A percentile compares a stretch with the other conserved stretches of the same genome.
Evolutionary conservation across 2,113 vertebrate genomes (phyloP).

Genomic region (Rattus rattus): DNA sequence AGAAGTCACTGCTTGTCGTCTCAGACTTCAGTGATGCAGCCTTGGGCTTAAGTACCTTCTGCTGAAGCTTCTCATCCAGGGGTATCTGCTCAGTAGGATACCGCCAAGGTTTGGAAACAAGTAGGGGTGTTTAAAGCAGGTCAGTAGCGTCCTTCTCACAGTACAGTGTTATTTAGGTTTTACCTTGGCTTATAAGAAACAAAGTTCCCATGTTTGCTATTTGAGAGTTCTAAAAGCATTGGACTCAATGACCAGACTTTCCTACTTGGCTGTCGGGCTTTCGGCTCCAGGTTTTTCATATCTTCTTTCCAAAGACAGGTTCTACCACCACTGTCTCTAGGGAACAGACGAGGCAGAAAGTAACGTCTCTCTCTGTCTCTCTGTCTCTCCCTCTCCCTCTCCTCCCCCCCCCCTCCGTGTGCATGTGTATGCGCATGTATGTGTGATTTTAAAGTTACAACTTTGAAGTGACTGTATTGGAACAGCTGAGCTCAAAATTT

Average conservation of each 20-base stretch:
- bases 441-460: slow-evolving; percentile 50
- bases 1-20: background rate
- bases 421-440: background rate
- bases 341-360: background rate
- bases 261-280: background rate
- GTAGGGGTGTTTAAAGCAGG: background rate
- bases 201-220: background rate
- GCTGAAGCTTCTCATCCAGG: background rate
- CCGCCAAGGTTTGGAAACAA: background rate
- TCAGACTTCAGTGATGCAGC: background rate
- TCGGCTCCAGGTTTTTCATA: background rate
- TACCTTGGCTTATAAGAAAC: background rate
- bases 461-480: slow-evolving; percentile 68
- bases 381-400: background rate
- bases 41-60: background rate
- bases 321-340: background rate
- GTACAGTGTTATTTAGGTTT: background rate
- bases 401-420: too few relatives aligned
- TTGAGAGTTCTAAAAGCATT: slow-evolving; percentile 20
- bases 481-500: slow-evolving; percentile 45
- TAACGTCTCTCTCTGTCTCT: background rate
- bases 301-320: slow-evolving; percentile 6
- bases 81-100: background rate
- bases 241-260: background rate
- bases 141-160: slow-evolving; percentile 18